A percentile compares a stretch with the other conserved stretches of the same genome.
phyloP scores from a whole-genome alignment of 1,140 invertebrate species.

The Drosophila nebulosa region DNA sequence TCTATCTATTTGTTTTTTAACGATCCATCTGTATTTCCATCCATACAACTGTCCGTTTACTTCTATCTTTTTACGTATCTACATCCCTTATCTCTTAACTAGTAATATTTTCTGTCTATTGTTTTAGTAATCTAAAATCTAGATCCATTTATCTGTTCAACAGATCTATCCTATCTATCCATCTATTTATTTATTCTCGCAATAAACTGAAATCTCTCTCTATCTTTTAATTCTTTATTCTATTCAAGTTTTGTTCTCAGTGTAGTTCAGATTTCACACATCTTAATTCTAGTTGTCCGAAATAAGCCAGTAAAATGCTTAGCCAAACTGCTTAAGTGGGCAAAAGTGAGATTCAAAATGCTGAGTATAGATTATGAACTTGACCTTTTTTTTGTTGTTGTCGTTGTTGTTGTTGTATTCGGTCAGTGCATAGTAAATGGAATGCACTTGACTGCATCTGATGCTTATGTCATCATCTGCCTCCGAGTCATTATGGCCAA shows the following conservation, averaged over 20 bases:
- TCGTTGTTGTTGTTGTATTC: no score
- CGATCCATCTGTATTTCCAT: neutral
- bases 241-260: neutral
- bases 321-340: neutral
- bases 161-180: neutral
- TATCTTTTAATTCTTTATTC: no score
- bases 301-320: neutral
- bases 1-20: neutral
- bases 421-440: conserved; percentile 3
- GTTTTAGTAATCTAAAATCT: no score
- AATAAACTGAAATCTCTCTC: no score
- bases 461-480: conserved; percentile 1
- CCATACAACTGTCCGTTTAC: no score
- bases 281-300: neutral
- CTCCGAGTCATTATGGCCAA: neutral
- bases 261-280: neutral
- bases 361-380: conserved; percentile 9
- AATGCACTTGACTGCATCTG: conserved; percentile 2
- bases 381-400: conserved; percentile 6
- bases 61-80: no score
- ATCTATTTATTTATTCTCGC: neutral
- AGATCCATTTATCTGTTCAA: neutral
- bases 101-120: no score
- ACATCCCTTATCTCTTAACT: no score
- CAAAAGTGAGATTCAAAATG: neutral